Evolutionary conservation across 2,797 vertebrate genomes (phyloP), one percentile per base, ranked within the genome.

Genomic region (Taenioides sp.): DNA sequence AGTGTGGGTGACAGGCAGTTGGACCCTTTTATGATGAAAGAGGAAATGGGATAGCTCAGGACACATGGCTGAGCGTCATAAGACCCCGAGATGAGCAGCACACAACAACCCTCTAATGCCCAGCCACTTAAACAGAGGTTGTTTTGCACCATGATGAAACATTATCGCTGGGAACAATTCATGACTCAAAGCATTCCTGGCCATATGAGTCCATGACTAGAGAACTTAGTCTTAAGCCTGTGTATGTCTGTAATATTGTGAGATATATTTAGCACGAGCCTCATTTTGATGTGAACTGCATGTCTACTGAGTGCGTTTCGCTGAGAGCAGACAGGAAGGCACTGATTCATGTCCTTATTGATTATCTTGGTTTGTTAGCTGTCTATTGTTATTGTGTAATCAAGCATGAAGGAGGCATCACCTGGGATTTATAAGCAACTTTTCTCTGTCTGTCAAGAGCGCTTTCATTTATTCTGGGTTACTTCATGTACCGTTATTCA

Each of bases 121-220:
- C 91, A 92, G 55, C 94, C 95, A 95, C 95, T 97, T 96, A 96
- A 93, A 95, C 89, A 91, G 95, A 96, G 93, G 91, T 94, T 92
- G 94, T 95, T 91, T 87, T 96, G 95, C 94, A 92, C 94, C 95
- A 94, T 97, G 97, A 97, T 84, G 91, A 90, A 97, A 99, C 94
- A 95, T 95, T 97, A 98, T 97, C 95, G 95, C 93, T 67, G 94
- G 95, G 96, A 96, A 97, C 96, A 98, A 97, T 97, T 96, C 96
- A 95, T 95, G 96, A 97, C 95, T 97, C 96, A 95, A 96, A 96
- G 93, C 96, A 98, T 98, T 98, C 96, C 96, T 85, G 92, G 94
- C 93, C 90, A 97, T 92, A 95, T 95, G 96, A 99, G 95, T 94
- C 93, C 86, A 61, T 77, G 90, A 91, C 94, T 88, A 87, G 92